Base-by-base conservation (phyloP, 2,888 invertebrate genomes). In the Exocentrus adspersus region DNA sequence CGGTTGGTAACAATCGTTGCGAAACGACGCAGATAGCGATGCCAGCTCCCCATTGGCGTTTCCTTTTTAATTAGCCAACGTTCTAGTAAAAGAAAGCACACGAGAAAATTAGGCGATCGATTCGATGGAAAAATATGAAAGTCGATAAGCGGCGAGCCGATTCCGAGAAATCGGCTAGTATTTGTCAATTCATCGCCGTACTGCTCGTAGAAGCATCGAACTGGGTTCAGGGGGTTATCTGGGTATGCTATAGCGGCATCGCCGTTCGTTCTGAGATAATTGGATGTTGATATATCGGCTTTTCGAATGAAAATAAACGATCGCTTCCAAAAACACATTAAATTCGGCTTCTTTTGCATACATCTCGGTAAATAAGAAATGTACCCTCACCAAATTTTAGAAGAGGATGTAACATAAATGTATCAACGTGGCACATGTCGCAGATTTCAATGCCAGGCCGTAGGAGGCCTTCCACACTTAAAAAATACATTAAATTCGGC, bases 221-320 rank as follows among this genome's bases (percentile, higher is more conserved):
- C 28, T 19, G 20, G 52, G 52, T 52, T 52, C 21, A 21, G 10
- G 43, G 41, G 60, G 60, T 60, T 60, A 60, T 60, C 60, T 51
- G 43, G 17, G 10, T 16, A 24, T 54, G 54, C 43, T 54, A 28
- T 54, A 54, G 42, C 17, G 41, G 52, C 53, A 60, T 41, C 60
- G 53, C 45, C 30, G 42, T 43, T 51, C 50, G 46, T 9, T 56
- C 50, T 30, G 16, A 60, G 52, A 64, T 64, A 57, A 64, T 64
- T 61, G 60, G 57, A 51, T 57, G 60, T 21, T 37, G 51, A 61
- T 54, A 32, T 61, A 52, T 60, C 24, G 21, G 45, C 56, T 32
- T 61, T 54, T 53, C 10, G 16, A 52, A 61, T 41, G 48, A 56
- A 67, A 61, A 64, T 65, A 51, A 60, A 58, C 61, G 48, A 24